A percentile compares a stretch with the other conserved stretches of the same genome.
phyloP scores from a whole-genome alignment of 2,888 invertebrate species.

The Melitaea athalia region DNA sequence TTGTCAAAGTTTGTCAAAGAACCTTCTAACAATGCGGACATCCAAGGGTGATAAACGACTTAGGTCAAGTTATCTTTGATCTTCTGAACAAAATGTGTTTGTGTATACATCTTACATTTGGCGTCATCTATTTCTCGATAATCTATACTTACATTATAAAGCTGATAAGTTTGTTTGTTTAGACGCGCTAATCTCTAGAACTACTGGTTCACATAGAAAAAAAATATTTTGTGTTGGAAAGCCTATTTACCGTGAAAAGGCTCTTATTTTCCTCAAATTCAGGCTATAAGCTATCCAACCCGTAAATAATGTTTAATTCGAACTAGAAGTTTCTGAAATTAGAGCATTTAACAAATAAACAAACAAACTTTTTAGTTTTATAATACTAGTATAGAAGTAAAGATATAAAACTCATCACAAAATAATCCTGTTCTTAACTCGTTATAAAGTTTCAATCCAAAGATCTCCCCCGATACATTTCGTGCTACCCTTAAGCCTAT shows the following conservation, averaged over 20 bases:
- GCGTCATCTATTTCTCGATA: background rate
- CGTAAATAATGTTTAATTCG: too few relatives aligned
- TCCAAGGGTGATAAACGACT: constrained; percentile 9
- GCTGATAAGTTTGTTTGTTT: too few relatives aligned
- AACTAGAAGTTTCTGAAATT: too few relatives aligned
- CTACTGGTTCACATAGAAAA: too few relatives aligned
- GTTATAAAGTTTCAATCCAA: constrained; percentile 17
- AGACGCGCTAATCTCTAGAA: too few relatives aligned
- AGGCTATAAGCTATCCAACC: too few relatives aligned
- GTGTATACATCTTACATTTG: background rate
- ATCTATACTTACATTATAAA: background rate
- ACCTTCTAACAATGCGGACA: constrained; percentile 2
- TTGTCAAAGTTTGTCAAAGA: constrained; percentile 1
- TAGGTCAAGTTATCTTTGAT: constrained; percentile 6
- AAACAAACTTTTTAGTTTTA: too few relatives aligned
- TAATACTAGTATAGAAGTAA: too few relatives aligned
- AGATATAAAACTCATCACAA: background rate
- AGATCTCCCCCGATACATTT: constrained; percentile 11
- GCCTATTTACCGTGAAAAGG: too few relatives aligned
- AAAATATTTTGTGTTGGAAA: too few relatives aligned
- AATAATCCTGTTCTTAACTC: constrained; percentile 12
- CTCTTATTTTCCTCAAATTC: too few relatives aligned
- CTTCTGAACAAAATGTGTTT: background rate
- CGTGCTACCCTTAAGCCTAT: constrained; percentile 3
- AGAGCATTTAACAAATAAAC: too few relatives aligned